Conservation (phyloP, 2,113 vertebrate genomes). For the Corvus moneduloides region DNA sequence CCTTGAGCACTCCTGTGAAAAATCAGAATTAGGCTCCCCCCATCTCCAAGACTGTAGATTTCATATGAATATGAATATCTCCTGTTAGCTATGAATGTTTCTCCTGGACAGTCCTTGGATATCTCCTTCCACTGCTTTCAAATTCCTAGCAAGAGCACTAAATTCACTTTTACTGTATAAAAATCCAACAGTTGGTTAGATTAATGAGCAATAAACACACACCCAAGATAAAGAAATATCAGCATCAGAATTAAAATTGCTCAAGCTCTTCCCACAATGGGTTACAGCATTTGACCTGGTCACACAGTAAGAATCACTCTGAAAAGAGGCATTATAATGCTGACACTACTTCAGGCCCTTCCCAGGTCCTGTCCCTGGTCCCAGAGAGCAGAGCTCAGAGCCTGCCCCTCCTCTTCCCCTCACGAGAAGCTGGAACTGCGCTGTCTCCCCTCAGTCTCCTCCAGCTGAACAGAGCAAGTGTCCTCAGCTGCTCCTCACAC, state of each 20-base stretch:
- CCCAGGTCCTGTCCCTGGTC: neutral
- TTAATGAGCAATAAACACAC: neutral
- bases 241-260: neutral
- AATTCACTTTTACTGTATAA: neutral
- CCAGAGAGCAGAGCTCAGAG: neutral
- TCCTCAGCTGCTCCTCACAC: neutral
- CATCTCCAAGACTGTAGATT: neutral
- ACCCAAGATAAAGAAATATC: neutral
- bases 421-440: neutral
- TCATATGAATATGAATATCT: neutral
- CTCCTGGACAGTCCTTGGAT: neutral
- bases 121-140: neutral
- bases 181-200: neutral
- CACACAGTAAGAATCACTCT: neutral
- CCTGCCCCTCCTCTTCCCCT: neutral
- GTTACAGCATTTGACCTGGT: neutral
- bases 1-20: neutral
- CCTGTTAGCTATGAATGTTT: neutral
- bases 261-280: neutral
- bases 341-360: neutral
- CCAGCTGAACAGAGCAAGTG: neutral
- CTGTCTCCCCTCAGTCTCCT: neutral
- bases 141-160: neutral
- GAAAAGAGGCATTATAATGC: neutral
- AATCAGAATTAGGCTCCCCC: neutral